phyloP scores from a whole-genome alignment of 1,140 invertebrate species.

The Callitettix versicolor region DNA sequence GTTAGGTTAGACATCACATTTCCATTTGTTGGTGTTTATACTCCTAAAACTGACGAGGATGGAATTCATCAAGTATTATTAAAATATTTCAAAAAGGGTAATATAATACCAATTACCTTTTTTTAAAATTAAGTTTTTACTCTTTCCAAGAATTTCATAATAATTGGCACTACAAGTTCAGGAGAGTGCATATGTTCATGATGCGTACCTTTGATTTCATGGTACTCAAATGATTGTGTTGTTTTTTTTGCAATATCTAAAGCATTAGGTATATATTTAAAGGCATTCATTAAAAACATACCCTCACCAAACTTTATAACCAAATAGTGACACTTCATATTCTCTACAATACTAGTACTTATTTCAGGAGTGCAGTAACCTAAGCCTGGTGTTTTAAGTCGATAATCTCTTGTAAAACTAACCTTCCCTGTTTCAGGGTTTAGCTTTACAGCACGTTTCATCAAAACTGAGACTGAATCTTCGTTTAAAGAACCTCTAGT shows the following conservation, averaged over 20 bases:
- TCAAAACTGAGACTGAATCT: slow-evolving; percentile 52
- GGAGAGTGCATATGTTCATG: slow-evolving; percentile 74
- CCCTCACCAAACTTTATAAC: slow-evolving; percentile 61
- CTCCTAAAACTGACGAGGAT: too few relatives aligned
- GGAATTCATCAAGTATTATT: too few relatives aligned
- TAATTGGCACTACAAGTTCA: slow-evolving; percentile 42
- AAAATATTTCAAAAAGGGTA: too few relatives aligned
- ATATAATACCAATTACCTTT: too few relatives aligned
- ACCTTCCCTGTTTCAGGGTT: slow-evolving; percentile 35
- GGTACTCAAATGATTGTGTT: slow-evolving; percentile 48
- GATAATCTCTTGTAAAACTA: slow-evolving; percentile 55
- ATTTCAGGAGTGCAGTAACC: slow-evolving; percentile 55
- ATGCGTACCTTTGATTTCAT: slow-evolving; percentile 66
- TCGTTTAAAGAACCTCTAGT: slow-evolving; percentile 55
- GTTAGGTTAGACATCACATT: too few relatives aligned
- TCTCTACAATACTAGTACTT: slow-evolving; percentile 50
- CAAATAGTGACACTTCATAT: slow-evolving; percentile 61
- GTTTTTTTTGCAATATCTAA: slow-evolving; percentile 49
- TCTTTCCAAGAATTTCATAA: slow-evolving; percentile 9
- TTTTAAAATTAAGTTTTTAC: too few relatives aligned
- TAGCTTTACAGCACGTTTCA: slow-evolving; percentile 55
- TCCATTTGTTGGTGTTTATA: too few relatives aligned
- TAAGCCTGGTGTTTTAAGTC: slow-evolving; percentile 45
- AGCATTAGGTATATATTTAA: slow-evolving; percentile 48
- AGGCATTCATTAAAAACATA: slow-evolving; percentile 48